Base-by-base conservation (phyloP, 2,888 invertebrate species). In the Adelphocoris suturalis region DNA sequence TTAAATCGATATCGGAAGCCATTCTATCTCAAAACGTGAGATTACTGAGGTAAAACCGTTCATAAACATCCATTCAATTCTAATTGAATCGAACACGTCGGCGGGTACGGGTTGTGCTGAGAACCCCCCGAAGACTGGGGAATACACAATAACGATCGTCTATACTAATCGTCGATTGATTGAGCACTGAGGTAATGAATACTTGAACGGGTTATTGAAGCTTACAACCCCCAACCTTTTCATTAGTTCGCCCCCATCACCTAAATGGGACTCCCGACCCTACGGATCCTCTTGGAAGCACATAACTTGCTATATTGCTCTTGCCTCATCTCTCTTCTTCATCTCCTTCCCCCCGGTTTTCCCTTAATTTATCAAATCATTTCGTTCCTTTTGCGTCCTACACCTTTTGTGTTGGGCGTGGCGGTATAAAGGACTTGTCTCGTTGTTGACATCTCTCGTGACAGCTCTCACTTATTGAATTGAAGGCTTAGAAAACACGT, bases 131-230 rank as follows among this genome's bases (percentile, higher is more conserved):
- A n/a, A n/a, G 61, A 19, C 61, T 61, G 61, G n/a, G 16, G 61
- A n/a, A 61, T 14, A 16, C 16, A 9, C 61, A 61, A 61, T 61
- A 76, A 76, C 46, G 37, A 28, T 76, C 55, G 85, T 85, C 57
- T 28, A 19, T 61, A 85, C 85, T 85, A 85, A 85, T 85, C 85
- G 85, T 1, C 85, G 52, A 85, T 85, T 37, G 61, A 85, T 85
- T 57, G 85, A 85, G 85, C 55, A 46, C 27, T 55, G 46, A 85
- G 85, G 85, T 85, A 85, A 57, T 85, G 85, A 85, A 85, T 85
- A 85, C 85, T 85, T 85, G 85, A 85, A 85, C 85, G 85, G 85
- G 85, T 85, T 85, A 85, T 57, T 85, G 81, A 48, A 81, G 81
- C 81, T 85, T 57, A 85, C 85, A 85, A 85, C 85, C 61, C 85